phyloP scores from a whole-genome alignment of 1,140 invertebrate genomes.

The Calliphora vicina region DNA sequence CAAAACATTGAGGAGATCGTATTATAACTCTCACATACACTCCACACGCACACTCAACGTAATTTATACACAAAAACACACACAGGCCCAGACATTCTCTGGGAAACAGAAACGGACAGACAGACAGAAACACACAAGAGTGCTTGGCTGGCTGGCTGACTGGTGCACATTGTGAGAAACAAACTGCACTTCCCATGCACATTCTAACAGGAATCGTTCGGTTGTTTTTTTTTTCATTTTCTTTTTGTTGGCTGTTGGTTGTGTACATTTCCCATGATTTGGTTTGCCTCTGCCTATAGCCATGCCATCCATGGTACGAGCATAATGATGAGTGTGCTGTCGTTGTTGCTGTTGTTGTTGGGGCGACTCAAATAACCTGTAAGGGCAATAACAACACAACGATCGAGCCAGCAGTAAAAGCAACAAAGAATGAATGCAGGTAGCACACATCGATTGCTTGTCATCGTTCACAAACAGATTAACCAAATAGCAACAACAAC shows the following conservation, averaged over 20 bases:
- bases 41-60: background rate
- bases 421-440: conserved; percentile 31
- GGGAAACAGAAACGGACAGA: background rate
- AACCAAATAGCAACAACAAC: conserved; percentile 21
- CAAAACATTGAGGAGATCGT: conserved; percentile 20
- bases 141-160: background rate
- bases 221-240: conserved; percentile 24
- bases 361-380: conserved; percentile 30
- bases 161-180: conserved; percentile 24
- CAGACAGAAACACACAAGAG: background rate
- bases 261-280: conserved; percentile 38
- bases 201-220: conserved; percentile 37
- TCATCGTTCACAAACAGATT: conserved; percentile 35
- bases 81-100: background rate
- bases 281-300: background rate
- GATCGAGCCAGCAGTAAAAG: background rate
- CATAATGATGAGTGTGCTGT: background rate
- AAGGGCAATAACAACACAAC: conserved; percentile 12
- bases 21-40: conserved; percentile 21
- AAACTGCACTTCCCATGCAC: conserved; percentile 36
- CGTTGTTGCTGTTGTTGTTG: background rate
- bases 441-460: conserved; percentile 37
- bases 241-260: background rate
- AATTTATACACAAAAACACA: background rate
- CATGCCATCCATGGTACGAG: background rate